Evolutionary conservation across 2,888 invertebrate species (phyloP).

Genomic region (Troilus luridus): DNA sequence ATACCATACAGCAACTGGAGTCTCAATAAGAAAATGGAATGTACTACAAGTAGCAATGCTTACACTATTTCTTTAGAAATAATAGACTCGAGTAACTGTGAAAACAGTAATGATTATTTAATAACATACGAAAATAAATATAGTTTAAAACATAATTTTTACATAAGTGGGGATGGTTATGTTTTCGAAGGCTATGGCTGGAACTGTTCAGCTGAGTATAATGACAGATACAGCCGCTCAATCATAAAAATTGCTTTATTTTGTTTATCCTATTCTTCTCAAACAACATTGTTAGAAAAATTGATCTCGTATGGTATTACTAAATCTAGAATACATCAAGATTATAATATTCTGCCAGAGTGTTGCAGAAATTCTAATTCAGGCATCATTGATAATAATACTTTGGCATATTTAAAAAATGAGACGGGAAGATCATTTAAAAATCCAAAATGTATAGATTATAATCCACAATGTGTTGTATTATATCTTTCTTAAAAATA

Average conservation of each 20-base stretch:
- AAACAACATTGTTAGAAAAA: neutral
- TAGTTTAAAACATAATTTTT: constrained; percentile 45
- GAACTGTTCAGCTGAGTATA: constrained; percentile 15
- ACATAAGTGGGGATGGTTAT: constrained; percentile 49
- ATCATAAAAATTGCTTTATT: constrained; percentile 45
- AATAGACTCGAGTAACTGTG: neutral
- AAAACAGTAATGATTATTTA: constrained; percentile 13
- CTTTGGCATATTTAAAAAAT: neutral
- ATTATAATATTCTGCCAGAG: constrained; percentile 44
- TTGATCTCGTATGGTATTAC: constrained; percentile 3
- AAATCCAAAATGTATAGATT: constrained; percentile 32
- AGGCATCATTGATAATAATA: neutral
- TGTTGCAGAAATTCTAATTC: constrained; percentile 22
- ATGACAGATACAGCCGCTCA: neutral
- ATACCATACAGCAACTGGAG: constrained; percentile 8
- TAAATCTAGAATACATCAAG: constrained; percentile 4
- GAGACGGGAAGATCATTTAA: constrained; percentile 2
- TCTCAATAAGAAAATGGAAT: neutral
- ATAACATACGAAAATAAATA: constrained; percentile 31
- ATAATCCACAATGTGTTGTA: constrained; percentile 22
- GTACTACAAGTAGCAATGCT: neutral
- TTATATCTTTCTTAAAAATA: neutral
- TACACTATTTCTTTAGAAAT: constrained; percentile 29
- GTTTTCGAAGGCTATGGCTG: constrained; percentile 45
- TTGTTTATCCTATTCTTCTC: constrained; percentile 1